Percentiles rank a stretch among this genome's conserved stretches.
phyloP scores from a whole-genome alignment of 2,888 invertebrate genomes.

The Agonopterix heracliana region DNA sequence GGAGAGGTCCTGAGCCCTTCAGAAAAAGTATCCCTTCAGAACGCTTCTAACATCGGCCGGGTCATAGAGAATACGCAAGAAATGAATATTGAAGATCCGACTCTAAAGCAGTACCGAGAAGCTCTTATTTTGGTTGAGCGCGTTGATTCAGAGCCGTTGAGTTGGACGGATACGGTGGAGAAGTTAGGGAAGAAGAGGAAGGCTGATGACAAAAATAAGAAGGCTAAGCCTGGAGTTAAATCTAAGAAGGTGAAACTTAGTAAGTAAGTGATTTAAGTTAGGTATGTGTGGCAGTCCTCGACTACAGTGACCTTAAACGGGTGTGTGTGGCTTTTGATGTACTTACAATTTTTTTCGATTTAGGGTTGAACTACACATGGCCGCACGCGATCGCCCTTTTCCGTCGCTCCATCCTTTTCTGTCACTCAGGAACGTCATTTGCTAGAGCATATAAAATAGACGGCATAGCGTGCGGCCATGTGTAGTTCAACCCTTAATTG shows the following conservation, averaged over 20 bases:
- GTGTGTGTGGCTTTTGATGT: no score
- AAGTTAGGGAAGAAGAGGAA: constrained; percentile 31
- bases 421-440: no score
- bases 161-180: constrained; percentile 29
- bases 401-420: no score
- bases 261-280: constrained; percentile 2
- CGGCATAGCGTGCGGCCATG: no score
- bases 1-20: constrained; percentile 38
- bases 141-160: constrained; percentile 30
- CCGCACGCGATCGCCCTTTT: no score
- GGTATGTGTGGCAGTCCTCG: no score
- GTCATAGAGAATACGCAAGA: constrained; percentile 20
- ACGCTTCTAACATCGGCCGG: constrained; percentile 29
- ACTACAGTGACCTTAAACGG: no score
- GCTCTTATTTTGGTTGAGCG: constrained; percentile 26
- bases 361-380: no score
- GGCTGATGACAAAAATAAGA: constrained; percentile 15
- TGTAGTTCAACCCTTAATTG: no score
- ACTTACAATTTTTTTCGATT: no score
- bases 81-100: constrained; percentile 24
- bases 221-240: constrained; percentile 23
- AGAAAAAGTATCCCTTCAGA: constrained; percentile 35
- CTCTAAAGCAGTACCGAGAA: constrained; percentile 41
- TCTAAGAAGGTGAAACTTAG: constrained; percentile 24
- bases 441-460: no score